Percentiles rank a stretch among this genome's conserved stretches.
These are phyloP conservation scores for Mycteria americana DNA, from an alignment of 2,797 vertebrate genomes.

Conservation along the genomic window DNA sequence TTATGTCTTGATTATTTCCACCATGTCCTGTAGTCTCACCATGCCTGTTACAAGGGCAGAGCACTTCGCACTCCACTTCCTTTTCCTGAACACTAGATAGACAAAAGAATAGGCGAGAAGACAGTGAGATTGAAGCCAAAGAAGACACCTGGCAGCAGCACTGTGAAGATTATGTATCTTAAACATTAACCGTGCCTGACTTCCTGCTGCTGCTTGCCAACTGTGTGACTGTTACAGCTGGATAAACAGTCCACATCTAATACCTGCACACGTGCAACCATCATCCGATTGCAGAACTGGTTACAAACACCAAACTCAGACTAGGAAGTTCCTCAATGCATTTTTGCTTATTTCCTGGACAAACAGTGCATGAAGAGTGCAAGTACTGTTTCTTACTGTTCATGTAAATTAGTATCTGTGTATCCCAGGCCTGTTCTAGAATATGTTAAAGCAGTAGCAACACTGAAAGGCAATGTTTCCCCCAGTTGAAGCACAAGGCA, in stretches of 20 bases:
- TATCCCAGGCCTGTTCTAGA: neutral
- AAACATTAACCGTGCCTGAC: neutral
- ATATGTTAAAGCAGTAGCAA: neutral
- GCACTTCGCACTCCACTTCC: neutral
- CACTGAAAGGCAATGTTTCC: neutral
- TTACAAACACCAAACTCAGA: neutral
- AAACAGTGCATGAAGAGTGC: neutral
- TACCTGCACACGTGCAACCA: neutral
- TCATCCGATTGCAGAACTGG: neutral
- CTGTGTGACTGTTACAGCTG: conserved; percentile 7
- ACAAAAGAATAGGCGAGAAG: conserved; percentile 7
- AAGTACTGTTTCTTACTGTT: neutral
- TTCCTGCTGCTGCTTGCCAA: neutral
- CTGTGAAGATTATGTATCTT: neutral
- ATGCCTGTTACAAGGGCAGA: neutral
- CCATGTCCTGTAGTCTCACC: neutral
- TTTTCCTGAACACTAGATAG: conserved; percentile 16
- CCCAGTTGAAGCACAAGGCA: neutral
- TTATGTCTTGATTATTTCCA: neutral
- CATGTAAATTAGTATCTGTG: neutral
- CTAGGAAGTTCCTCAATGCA: neutral
- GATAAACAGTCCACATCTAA: neutral
- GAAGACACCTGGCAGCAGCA: conserved; percentile 34
- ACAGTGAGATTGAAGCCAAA: neutral
- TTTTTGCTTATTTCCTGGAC: neutral